Conservation (phyloP, 2,888 invertebrate genomes). For the Daptonema setosum region DNA sequence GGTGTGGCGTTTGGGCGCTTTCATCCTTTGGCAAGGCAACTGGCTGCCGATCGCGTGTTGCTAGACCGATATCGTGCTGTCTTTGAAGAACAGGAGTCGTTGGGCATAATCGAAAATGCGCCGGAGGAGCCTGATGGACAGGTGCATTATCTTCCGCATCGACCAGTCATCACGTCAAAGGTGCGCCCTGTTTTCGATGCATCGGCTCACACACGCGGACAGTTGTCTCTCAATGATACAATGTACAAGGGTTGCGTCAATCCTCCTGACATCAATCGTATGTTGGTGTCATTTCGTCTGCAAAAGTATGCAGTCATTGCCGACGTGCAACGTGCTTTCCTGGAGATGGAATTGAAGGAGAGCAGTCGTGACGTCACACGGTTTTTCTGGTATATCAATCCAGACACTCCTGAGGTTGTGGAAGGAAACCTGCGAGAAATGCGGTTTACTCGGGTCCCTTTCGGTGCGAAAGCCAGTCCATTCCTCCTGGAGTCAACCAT, state of each 20-base stretch:
- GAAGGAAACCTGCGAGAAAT: constrained; percentile 7
- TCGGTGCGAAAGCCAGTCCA: constrained; percentile 11
- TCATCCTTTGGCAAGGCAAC: too few relatives aligned
- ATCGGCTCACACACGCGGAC: constrained; percentile 2
- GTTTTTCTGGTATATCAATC: constrained; percentile 10
- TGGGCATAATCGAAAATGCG: background rate
- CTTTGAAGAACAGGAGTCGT: too few relatives aligned
- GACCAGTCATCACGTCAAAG: constrained; percentile 12
- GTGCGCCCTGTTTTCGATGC: constrained; percentile 14
- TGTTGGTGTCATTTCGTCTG: constrained; percentile 10
- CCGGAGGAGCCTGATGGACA: background rate
- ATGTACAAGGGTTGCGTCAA: constrained; percentile 10
- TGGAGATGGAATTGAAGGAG: constrained; percentile 7
- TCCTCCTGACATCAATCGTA: constrained; percentile 7
- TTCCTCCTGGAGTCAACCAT: constrained; percentile 11
- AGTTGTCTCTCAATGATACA: constrained; percentile 11
- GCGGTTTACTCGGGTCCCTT: constrained; percentile 9
- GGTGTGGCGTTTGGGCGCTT: too few relatives aligned
- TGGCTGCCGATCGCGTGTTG: too few relatives aligned
- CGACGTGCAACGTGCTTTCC: constrained; percentile 13
- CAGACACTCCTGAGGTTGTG: background rate
- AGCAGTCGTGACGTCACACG: constrained; percentile 8
- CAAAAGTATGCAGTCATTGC: constrained; percentile 1
- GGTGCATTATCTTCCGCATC: constrained; percentile 12
- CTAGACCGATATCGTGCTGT: too few relatives aligned